Evolutionary conservation across 1,140 invertebrate genomes (phyloP), one percentile per base, ranked within the genome.

Genomic region (Drosophila prosaltans): DNA sequence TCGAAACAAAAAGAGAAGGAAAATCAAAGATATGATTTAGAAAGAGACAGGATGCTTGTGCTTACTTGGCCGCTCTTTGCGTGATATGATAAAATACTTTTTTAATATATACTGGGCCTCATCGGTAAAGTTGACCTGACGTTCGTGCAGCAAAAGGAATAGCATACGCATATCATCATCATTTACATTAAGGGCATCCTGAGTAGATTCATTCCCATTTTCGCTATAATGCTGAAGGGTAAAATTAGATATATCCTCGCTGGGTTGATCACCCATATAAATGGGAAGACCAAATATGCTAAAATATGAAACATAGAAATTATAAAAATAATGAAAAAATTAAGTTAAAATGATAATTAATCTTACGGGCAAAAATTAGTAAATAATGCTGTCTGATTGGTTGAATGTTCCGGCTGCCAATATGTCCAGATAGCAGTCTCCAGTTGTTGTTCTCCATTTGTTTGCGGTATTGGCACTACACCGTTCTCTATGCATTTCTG

Each of bases 241-340:
- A n/a, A 62, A 82, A 55, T 74, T 69, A 21, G 69, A 74, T n/a
- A 92, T 24, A 2, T 65, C 65, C 9, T 91, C 78, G 9, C 43
- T 63, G 5, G 62, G 70, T 11, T 74, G 41, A 5, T 65, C 73
- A 1, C 78, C 89, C 78, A 92, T 84, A 11, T 77, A 76, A 24
- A 92, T 74, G 2, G 91, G 91, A 57, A 92, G 41, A 0, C 91
- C 91, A 55, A 92, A 92, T 16, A 92, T 82, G 9, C 91, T 92
- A 16, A 0, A 55, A 63, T 7, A 43, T 68, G 43, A 0, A 66
- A 11, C 26, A 9, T 10, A 4, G 1, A 24, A 32, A 55, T 8
- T 10, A 6, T 4, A 1, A 0, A 6, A 16, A 10, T 11, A 3
- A 9, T 4, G 1, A 21, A 3, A 43, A 10, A 1, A 30, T n/a